Evolutionary conservation across 2,113 vertebrate genomes (phyloP).

Genomic region (Hippoglossus stenolepis): DNA sequence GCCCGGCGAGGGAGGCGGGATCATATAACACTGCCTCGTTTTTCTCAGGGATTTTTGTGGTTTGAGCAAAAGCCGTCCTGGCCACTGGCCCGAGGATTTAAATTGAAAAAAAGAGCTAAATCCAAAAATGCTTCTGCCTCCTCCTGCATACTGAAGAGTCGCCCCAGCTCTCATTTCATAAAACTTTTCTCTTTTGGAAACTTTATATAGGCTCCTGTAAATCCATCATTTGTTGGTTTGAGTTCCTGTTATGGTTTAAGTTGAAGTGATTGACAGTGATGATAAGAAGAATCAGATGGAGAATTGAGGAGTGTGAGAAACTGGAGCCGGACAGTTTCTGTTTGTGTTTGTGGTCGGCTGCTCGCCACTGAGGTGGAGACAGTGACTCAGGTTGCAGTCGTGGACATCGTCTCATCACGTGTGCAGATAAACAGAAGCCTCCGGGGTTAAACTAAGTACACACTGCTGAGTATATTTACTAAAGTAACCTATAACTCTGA

Average conservation of each 20-base stretch:
- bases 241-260: background rate
- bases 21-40: slow-evolving; percentile 61
- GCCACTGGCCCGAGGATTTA: slow-evolving; percentile 34
- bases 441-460: background rate
- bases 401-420: background rate
- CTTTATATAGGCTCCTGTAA: background rate
- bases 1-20: slow-evolving; percentile 26
- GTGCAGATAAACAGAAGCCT: slow-evolving; percentile 18
- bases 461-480: too few species aligned
- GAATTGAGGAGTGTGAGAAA: slow-evolving; percentile 42
- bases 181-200: too few species aligned
- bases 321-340: slow-evolving; percentile 34
- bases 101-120: background rate
- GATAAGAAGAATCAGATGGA: slow-evolving; percentile 16
- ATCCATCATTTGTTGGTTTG: slow-evolving; percentile 13
- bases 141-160: slow-evolving; percentile 11
- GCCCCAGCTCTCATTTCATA: background rate
- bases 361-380: slow-evolving; percentile 50
- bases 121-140: slow-evolving; percentile 41
- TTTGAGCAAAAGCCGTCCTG: slow-evolving; percentile 54
- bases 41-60: slow-evolving; percentile 68
- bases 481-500: too few species aligned
- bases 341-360: slow-evolving; percentile 50
- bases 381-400: slow-evolving; percentile 45
- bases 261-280: slow-evolving; percentile 17